A percentile compares a stretch with the other conserved stretches of the same genome.
Evolutionary conservation across 2,113 vertebrate species (phyloP).

Genomic region (Laticauda colubrina): DNA sequence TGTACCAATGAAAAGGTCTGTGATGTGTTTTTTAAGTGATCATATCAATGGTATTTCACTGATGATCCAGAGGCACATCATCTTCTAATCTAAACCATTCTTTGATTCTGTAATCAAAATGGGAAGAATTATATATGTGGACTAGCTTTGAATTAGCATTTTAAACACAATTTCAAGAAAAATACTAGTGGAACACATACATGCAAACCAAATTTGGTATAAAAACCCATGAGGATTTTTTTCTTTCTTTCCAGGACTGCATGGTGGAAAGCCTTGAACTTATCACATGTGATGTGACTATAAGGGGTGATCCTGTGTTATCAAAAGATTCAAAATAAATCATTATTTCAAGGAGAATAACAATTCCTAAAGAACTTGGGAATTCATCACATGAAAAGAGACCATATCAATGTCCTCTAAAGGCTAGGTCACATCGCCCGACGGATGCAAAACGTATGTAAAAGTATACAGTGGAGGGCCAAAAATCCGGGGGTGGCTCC

Average conservation of each 20-base stretch:
- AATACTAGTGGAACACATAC: neutral
- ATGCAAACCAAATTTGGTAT: neutral
- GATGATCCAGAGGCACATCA: neutral
- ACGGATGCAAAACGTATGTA: no score
- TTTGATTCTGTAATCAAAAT: neutral
- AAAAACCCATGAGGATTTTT: neutral
- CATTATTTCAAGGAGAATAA: neutral
- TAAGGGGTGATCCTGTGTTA: neutral
- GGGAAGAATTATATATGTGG: neutral
- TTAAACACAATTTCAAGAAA: neutral
- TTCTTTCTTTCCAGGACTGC: neutral
- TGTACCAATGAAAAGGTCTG: neutral
- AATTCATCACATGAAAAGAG: conserved; percentile 1
- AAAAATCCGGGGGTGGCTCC: no score
- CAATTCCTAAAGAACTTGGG: neutral
- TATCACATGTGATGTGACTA: neutral
- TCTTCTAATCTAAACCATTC: neutral
- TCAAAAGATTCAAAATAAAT: neutral
- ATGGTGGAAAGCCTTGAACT: neutral
- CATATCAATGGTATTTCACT: no score
- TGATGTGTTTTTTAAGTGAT: neutral
- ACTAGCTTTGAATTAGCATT: no score
- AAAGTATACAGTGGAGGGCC: no score
- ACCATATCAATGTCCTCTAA: neutral
- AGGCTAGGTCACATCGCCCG: no score